Base-by-base conservation (phyloP, 2,888 invertebrate species). In the Melanophora roralis region DNA sequence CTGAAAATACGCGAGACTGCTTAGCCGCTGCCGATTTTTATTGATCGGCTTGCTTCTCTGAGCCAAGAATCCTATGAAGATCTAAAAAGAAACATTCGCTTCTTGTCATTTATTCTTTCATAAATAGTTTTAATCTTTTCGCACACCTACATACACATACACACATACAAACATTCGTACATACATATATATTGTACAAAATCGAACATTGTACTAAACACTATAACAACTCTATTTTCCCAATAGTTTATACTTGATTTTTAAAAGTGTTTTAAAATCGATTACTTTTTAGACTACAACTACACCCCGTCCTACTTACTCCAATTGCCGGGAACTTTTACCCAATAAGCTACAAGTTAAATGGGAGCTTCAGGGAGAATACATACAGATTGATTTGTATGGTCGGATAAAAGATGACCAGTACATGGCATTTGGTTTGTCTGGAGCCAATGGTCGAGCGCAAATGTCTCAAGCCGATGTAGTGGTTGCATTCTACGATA, bases 351-450 rank as follows among this genome's bases (percentile, higher is more conserved):
- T 97, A 76, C 97, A 97, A 91, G 94, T 97, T 14, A 94, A 95
- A 83, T 97, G 97, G 97, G 94, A 95, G 85, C 90, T 95, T 64
- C 93, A 94, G 89, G 94, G 92, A 81, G 94, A 94, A 62, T 92
- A 93, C 76, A 92, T 97, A 2, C 94, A 95, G 86, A 93, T 97
- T 65, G 94, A 95, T 36, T 88, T 97, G 49, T 93, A 95, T 1
- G 97, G 95, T 0, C 92, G 94, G 36, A 95, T 97, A 36, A 91
- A 92, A 27, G 95, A 95, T 84, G 95, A 96, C 86, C 95, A 97
- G 87, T 97, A 97, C 89, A 94, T 97, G 91, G 94, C 96, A 0
- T 97, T 97, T 83, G 97, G 97, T 0, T 90, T 96, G 43, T 96
- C 96, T 1, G 97, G 96, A 0, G 93, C 93, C 43, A 93, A 94